Conservation (phyloP, 23 tunicate species). For the Halocynthia roretzi region DNA sequence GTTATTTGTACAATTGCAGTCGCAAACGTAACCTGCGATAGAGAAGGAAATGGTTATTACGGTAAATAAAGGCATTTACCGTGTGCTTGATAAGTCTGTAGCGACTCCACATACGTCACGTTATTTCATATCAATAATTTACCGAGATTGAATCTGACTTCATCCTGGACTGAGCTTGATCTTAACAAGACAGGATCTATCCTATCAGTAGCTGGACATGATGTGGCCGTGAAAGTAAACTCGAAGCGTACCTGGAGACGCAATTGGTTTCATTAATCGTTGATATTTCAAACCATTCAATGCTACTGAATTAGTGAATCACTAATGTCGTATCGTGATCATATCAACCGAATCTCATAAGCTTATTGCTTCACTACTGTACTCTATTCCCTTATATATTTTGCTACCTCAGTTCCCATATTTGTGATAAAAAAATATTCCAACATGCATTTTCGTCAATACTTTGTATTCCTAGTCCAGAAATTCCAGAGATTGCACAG, state of each 20-base stretch:
- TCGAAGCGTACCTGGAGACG: slow-evolving; percentile 34
- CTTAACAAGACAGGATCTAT: slow-evolving; percentile 26
- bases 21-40: slow-evolving; percentile 61
- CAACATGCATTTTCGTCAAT: too few relatives aligned
- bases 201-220: slow-evolving; percentile 28
- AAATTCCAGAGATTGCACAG: too few relatives aligned
- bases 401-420: too few relatives aligned
- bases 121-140: not conserved
- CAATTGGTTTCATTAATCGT: too few relatives aligned
- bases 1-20: slow-evolving; percentile 40
- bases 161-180: slow-evolving; percentile 45
- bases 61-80: not conserved
- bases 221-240: slow-evolving; percentile 40
- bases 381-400: too few relatives aligned
- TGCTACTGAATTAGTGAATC: too few relatives aligned
- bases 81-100: not conserved
- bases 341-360: too few relatives aligned
- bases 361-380: too few relatives aligned
- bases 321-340: too few relatives aligned
- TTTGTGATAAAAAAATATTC: too few relatives aligned
- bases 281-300: too few relatives aligned
- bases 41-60: not conserved
- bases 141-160: slow-evolving; percentile 35
- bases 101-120: not conserved
- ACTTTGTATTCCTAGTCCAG: too few relatives aligned